Base-by-base conservation (phyloP, 2,888 invertebrate species). In the Mactromeris polynyma region DNA sequence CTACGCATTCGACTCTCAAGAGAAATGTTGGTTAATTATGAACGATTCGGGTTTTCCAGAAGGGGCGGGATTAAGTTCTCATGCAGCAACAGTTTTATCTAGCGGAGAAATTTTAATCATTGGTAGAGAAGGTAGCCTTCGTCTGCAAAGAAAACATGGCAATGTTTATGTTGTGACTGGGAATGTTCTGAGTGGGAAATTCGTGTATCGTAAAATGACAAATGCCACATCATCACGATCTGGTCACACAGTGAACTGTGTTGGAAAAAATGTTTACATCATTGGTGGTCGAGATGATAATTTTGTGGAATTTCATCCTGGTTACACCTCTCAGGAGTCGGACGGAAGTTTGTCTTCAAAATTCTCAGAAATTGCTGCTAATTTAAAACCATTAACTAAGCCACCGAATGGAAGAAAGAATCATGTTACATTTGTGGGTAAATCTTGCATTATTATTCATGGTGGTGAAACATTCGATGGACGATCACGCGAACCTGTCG, bases 391-490 rank as follows among this genome's bases (percentile, higher is more conserved):
- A 9, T 64, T 96, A 87, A 51, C 92, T 11, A 96, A 96, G 89
- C 90, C 93, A n/a, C 96, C 96, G 19, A 91, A 94, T 81, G 96
- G 96, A n/a, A 91, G 96, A 21, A 96, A 95, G 92, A 94, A 96
- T 90, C 96, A 96, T 88, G 93, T 95, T 0, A 91, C 95, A 0
- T 84, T 95, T n/a, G 85, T 88, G 1, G 95, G 95, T 7, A 81
- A 92, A 6, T 93, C 93, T 0, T 90, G 92, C 38, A 86, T 96
- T 6, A 89, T 96, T 1, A 87, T 96, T 64, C 96, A 96, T 85
- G 97, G 97, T 0, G 97, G 97, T 0, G 96, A 96, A 90, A 96
- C 96, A 0, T 96, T 96, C 93, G 96, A 96, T 89, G 96, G 96
- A 0, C 87, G 93, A 80, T 93, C 89, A 46, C 90, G 95, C 38